Base-by-base conservation (phyloP, 2,797 vertebrate genomes). In the Gadopsis marmoratus region DNA sequence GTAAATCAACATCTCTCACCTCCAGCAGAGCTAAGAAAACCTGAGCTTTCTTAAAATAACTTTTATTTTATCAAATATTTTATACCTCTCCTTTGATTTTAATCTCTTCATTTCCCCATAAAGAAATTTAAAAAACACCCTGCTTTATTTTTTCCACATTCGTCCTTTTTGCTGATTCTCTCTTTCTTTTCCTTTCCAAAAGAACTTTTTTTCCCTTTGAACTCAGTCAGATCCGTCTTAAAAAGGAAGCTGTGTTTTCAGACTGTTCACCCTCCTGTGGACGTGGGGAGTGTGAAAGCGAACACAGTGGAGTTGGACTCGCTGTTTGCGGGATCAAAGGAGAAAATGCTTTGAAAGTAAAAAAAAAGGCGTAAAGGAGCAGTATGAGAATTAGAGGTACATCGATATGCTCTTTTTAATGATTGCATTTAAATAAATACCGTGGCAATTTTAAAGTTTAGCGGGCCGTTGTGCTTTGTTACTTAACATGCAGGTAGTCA, bases 281-380 rank as follows among this genome's bases (percentile, higher is more conserved):
- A 86, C 51, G 61, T 55, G 81, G 51, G 39, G 90, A 83, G 82
- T 58, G 77, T 74, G 76, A 79, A 76, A 79, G 86, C 62, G 82
- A 84, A 79, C 88, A 54, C 90, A 78, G 79, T 63, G 74, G 83
- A 83, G 85, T 71, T 81, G 84, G 79, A 84, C 78, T 68, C 48
- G n/a, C 77, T 69, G 73, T 83, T 85, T 86, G 73, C 51, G 63
- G 74, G 82, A 92, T 90, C 90, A 91, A 91, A 93, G 79, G 47
- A 76, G 76, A 71, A 79, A 86, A 79, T 37, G 56, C 81, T 91
- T 92, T 92, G 78, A 92, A 90, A 85, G 71, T 76, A 69, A 77
- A 81, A 39, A 26, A 26, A 33, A 79, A 68, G 64, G 54, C 75
- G 88, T 72, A 80, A 66, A 90, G 75, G 62, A 69, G 76, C 68